Percentiles rank a stretch among this genome's conserved stretches.
Conservation (phyloP, 2,113 vertebrate genomes). For the Pomatostomus ruficeps region DNA sequence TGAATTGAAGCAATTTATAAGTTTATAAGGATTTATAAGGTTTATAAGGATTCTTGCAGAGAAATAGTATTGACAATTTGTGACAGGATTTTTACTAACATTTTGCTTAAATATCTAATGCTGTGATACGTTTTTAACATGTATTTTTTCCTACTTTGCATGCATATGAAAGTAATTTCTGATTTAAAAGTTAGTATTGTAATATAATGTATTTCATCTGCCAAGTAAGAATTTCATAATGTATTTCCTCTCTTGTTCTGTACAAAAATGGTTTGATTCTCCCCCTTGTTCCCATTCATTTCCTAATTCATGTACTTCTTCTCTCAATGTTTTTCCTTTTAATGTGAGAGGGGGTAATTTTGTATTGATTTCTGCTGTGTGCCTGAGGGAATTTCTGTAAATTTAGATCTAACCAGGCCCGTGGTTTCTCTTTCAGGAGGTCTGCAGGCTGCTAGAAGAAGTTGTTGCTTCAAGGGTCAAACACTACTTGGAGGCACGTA, state of each 20-base stretch:
- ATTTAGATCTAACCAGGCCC: background rate
- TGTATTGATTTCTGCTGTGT: background rate
- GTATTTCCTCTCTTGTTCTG: background rate
- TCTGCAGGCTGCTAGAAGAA: slow-evolving; percentile 81
- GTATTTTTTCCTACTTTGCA: background rate
- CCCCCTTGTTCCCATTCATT: background rate
- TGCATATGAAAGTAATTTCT: background rate
- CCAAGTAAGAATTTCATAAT: background rate
- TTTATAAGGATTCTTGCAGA: background rate
- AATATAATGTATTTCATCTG: background rate
- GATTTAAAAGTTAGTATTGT: background rate
- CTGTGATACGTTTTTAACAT: background rate
- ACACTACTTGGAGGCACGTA: slow-evolving; percentile 72
- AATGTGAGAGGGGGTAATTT: background rate
- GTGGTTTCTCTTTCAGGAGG: slow-evolving; percentile 74
- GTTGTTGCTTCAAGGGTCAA: slow-evolving; percentile 82
- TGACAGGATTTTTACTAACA: background rate
- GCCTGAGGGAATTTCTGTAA: background rate
- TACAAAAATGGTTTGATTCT: background rate
- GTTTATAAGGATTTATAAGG: background rate
- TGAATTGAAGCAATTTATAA: background rate
- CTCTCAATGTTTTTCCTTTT: background rate
- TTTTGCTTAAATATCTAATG: background rate
- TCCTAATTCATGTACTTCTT: background rate
- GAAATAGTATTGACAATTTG: background rate